Base-by-base conservation (phyloP, 2,797 vertebrate genomes). In the Taenioides sp. region DNA sequence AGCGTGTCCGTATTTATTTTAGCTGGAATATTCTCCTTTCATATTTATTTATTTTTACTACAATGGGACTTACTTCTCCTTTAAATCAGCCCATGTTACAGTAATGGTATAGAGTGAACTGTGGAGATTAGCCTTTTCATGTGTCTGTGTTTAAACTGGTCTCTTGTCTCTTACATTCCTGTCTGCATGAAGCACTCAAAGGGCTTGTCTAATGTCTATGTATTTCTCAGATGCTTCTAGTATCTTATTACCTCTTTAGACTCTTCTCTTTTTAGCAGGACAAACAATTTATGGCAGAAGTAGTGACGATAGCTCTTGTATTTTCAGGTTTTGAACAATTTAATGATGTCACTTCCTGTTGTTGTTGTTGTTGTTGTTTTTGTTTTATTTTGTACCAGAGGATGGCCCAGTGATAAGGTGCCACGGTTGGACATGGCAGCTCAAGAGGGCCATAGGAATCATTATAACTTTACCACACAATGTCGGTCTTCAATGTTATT, bases 101-200 rank as follows among this genome's bases (percentile, higher is more conserved):
- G 16, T 9, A 7, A 10, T 23, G 17, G 59, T 77, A 7, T 55
- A 69, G 61, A 71, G 49, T 65, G 66, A 67, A 1, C 3, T 25
- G 10, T 54, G 73, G 37, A 20, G 23, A 64, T 63, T 12, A 54
- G 68, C 64, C 34, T 27, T 68, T 52, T 23, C 37, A 37, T 69
- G 65, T 47, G 64, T 75, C 55, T 60, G 74, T 70, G 69, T 65
- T 59, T 31, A 73, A 14, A 59, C 67, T 67, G 65, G 74, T 71
- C 62, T 54, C 66, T 28, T 47, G 77, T 81, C 71, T 67, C 34
- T 73, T 68, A 81, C 82, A 79, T 85, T 89, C 87, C 85, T 78
- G 23, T 86, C 75, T 86, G 87, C 87, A 88, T 86, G 73, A 86
- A 74, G 71, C 65, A 81, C 68, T 71, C 49, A 79, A 89, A 91